Conservation (phyloP, 2,113 vertebrate genomes). For the Mus musculus region DNA sequence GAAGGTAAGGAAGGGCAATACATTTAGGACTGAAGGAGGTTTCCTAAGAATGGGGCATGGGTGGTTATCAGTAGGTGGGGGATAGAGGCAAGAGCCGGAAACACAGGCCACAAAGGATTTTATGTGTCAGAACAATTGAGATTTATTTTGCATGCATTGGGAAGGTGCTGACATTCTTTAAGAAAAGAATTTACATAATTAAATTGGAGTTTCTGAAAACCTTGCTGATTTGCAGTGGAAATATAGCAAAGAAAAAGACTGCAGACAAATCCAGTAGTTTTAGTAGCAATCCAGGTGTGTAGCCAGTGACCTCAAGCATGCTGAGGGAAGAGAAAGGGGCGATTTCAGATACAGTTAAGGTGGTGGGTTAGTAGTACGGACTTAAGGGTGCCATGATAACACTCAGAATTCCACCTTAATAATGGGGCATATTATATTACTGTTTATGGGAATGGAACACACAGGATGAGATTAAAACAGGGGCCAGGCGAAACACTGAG, state of each 20-base stretch:
- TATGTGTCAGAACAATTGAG: background rate
- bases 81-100: background rate
- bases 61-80: background rate
- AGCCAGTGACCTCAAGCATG: background rate
- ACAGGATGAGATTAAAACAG: background rate
- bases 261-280: background rate
- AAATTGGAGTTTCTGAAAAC: conserved; percentile 13
- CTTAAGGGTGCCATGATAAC: background rate
- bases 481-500: background rate
- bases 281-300: background rate
- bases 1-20: background rate
- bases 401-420: background rate
- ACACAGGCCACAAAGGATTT: background rate
- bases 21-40: background rate
- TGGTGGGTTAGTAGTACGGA: background rate
- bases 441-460: background rate
- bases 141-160: background rate
- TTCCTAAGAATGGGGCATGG: background rate
- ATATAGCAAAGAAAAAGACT: background rate
- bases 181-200: background rate
- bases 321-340: background rate
- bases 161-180: background rate
- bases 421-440: background rate
- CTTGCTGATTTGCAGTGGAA: conserved; percentile 8
- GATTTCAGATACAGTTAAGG: background rate